Base-by-base conservation (phyloP, 2,888 invertebrate species). In the Andrena praecox region DNA sequence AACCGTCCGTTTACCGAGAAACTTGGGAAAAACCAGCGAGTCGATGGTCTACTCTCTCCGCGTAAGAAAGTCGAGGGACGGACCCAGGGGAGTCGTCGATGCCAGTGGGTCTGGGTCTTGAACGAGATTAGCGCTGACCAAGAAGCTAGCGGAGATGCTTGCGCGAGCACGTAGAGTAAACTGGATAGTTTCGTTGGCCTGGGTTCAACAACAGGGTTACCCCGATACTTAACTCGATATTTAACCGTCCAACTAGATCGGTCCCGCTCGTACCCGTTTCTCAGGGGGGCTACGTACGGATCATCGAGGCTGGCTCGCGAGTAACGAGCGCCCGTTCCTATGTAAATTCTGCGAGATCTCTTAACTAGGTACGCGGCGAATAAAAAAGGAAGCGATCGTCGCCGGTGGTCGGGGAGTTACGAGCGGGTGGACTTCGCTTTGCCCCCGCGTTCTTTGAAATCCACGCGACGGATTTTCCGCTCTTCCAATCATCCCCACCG, bases 231-330 rank as follows among this genome's bases (percentile, higher is more conserved):
- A 60, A 79, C 71, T 77, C 78, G 67, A 80, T 80, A 80, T 89
- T 91, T 90, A 89, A 87, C 86, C 84, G 82, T 71, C 31, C 80
- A 76, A 76, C 77, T 87, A 90, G 87, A 87, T 84, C 82, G 82
- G 84, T 87, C 89, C 73, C 63, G 24, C 27, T 20, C 64, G 76
- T 71, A 86, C 84, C 78, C 87, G 84, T 83, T 89, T 87, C 89
- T 83, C 70, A n/a, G n/a, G 66, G 78, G 24, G 48, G 24, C 27
- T 68, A 20, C 62, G 68, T 5, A 67, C 52, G 76, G 60, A 62
- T 16, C 12, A 16, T 63, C 24, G 20, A 8, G 27, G 20, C 16
- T 48, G 10, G 54, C 24, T n/a, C 8, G n/a, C n/a, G 27, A 66
- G 31, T 27, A 29, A 29, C 4, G 7, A 27, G 12, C 12, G 2